Evolutionary conservation across 1,140 invertebrate species (phyloP).

Genomic region (Conus betulinus): DNA sequence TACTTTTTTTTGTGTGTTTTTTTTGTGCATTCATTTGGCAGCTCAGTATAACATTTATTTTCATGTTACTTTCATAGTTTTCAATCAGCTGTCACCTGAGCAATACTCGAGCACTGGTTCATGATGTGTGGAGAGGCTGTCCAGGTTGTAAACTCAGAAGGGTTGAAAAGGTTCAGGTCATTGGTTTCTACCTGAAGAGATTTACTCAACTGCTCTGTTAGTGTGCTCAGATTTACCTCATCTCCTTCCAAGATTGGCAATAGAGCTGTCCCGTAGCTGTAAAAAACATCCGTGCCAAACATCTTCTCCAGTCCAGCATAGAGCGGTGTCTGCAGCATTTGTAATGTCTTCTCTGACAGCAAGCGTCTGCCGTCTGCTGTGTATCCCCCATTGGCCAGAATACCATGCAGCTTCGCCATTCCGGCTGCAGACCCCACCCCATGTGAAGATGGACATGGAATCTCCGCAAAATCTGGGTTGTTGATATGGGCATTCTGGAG

Average conservation of each 20-base stretch:
- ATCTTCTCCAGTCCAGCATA: constrained; percentile 49
- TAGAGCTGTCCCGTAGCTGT: constrained; percentile 54
- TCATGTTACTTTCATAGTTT: too few relatives aligned
- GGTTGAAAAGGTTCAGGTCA: too few relatives aligned
- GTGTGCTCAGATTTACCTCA: constrained; percentile 39
- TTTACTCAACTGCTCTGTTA: not conserved
- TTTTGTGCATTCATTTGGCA: too few relatives aligned
- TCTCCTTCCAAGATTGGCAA: constrained; percentile 54
- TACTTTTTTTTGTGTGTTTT: too few relatives aligned
- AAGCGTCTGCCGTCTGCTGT: constrained; percentile 49
- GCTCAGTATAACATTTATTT: too few relatives aligned
- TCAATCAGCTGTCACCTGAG: too few relatives aligned
- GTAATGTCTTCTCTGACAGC: constrained; percentile 47
- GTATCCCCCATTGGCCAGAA: constrained; percentile 58
- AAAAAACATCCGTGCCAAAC: constrained; percentile 51
- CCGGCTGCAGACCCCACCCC: constrained; percentile 60
- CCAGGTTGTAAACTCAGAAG: too few relatives aligned
- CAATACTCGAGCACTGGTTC: too few relatives aligned
- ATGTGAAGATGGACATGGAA: constrained; percentile 55
- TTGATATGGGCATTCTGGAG: constrained; percentile 44
- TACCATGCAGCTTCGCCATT: constrained; percentile 62
- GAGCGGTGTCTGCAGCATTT: constrained; percentile 51
- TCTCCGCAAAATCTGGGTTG: constrained; percentile 57
- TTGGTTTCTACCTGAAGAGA: not conserved
- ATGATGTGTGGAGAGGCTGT: too few relatives aligned